Conservation (phyloP, 2,113 vertebrate species). For the Dicaeum eximium region DNA sequence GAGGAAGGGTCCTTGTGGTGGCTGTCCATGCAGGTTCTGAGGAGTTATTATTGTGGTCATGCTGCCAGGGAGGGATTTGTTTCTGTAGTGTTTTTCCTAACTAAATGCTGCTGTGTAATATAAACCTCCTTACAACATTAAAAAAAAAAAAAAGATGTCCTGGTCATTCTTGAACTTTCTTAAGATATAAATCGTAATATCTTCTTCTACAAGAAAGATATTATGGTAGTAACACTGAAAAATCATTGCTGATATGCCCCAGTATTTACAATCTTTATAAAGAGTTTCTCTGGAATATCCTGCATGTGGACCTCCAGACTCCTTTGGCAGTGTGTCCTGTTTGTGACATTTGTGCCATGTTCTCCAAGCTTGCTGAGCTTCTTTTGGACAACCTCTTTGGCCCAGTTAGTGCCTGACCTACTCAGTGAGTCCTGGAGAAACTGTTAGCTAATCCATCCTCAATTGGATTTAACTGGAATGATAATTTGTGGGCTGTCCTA, state of each 20-base stretch:
- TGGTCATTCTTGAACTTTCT: neutral
- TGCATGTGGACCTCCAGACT: neutral
- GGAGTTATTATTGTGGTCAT: neutral
- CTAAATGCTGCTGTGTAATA: neutral
- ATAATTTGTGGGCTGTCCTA: neutral
- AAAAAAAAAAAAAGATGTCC: neutral
- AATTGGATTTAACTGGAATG: neutral
- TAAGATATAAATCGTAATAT: neutral
- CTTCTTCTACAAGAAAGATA: neutral
- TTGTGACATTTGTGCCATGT: fast-evolving
- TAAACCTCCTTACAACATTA: neutral
- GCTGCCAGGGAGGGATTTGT: neutral
- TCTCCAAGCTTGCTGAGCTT: neutral
- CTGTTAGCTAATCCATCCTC: neutral
- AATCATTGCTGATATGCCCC: neutral
- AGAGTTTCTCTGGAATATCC: neutral
- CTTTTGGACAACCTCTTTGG: neutral
- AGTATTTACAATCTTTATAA: neutral
- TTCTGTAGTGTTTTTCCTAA: neutral
- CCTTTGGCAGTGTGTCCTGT: neutral
- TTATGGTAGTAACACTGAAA: neutral
- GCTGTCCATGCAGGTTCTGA: neutral
- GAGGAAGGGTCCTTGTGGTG: neutral
- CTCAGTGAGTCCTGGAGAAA: neutral
- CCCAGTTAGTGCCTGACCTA: neutral